These are phyloP conservation scores for Threskiornis aethiopicus DNA, from an alignment of 2,797 vertebrate genomes.

Conservation along the genomic window DNA sequence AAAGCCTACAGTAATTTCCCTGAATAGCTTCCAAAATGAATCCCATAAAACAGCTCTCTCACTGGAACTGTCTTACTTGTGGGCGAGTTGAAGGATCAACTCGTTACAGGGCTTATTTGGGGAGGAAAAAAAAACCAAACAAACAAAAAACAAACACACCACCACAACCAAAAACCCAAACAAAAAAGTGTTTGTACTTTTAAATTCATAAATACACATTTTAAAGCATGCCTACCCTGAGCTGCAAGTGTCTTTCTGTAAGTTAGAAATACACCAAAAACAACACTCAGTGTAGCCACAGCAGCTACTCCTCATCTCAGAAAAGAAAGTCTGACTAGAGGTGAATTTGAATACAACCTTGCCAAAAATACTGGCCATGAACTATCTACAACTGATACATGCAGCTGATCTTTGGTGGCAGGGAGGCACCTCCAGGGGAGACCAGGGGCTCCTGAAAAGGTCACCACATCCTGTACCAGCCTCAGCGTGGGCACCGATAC, in stretches of 20 bases:
- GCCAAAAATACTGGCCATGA: not conserved
- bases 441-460: not conserved
- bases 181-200: not conserved
- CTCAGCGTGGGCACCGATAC: rapidly evolving
- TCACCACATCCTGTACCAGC: not conserved
- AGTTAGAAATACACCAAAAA: not conserved
- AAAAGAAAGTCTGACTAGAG: not conserved
- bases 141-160: too few relatives aligned
- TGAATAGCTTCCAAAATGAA: constrained; percentile 36
- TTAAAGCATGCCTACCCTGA: not conserved
- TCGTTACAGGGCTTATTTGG: not conserved
- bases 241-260: not conserved
- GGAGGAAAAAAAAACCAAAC: rapidly evolving
- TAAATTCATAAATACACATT: not conserved
- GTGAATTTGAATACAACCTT: not conserved
- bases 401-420: not conserved
- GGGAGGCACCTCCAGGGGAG: not conserved
- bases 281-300: not conserved
- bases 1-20: constrained; percentile 30
- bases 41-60: not conserved
- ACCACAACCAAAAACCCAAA: too few relatives aligned
- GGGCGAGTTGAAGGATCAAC: not conserved
- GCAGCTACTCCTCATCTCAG: not conserved
- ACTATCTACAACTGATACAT: not conserved
- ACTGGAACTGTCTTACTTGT: not conserved